Conservation (phyloP, 2,113 vertebrate genomes). For the Scopus umbretta region DNA sequence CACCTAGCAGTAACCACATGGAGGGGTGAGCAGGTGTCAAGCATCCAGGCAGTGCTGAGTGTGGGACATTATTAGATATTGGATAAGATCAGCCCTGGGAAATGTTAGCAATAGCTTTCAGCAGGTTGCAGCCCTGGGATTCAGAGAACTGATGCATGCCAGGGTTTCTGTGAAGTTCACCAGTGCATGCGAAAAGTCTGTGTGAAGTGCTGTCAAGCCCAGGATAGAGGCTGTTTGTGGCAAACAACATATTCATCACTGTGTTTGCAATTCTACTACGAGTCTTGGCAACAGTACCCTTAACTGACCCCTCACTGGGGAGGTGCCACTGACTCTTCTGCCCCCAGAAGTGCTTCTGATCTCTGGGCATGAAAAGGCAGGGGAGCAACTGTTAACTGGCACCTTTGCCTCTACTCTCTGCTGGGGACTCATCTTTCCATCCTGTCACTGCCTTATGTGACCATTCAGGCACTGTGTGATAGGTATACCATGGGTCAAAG, state of each 20-base stretch:
- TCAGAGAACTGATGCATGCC: not conserved
- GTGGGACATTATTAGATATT: not conserved
- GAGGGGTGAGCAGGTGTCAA: not conserved
- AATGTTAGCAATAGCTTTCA: not conserved
- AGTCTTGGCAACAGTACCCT: not conserved
- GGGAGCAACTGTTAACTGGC: not conserved
- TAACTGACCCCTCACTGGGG: not conserved
- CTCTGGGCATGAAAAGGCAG: not conserved
- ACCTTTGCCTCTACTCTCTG: not conserved
- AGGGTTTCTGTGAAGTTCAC: not conserved
- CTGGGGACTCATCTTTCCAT: not conserved
- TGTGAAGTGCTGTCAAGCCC: not conserved
- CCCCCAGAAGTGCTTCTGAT: not conserved
- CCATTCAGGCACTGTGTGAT: not conserved
- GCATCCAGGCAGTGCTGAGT: not conserved
- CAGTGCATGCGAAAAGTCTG: not conserved
- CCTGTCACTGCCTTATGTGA: not conserved
- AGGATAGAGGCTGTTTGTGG: not conserved
- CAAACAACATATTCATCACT: not conserved
- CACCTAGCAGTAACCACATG: not conserved
- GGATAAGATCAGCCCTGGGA: not conserved
- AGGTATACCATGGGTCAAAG: not conserved
- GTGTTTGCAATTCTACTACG: not conserved
- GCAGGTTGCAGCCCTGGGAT: not conserved
- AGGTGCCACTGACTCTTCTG: not conserved